These are phyloP conservation scores for Phocoena phocoena DNA, from an alignment of 2,113 vertebrate species.

Conservation along the genomic window DNA sequence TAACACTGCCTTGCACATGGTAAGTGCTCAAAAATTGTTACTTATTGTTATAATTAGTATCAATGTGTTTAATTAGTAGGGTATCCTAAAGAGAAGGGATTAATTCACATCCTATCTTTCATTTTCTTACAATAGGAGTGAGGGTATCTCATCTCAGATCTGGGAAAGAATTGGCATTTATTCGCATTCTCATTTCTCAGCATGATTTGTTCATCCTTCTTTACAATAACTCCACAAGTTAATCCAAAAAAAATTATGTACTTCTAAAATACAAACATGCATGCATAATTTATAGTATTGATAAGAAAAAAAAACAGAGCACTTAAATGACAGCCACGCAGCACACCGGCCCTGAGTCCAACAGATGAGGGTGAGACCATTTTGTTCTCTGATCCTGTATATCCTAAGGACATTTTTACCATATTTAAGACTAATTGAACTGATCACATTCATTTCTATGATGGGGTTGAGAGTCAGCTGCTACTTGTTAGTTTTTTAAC, in stretches of 20 bases:
- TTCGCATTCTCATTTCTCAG: conserved; percentile 29
- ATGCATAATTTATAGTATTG: conserved; percentile 4
- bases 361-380: background rate
- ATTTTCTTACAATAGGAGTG: background rate
- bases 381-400: conserved; percentile 20
- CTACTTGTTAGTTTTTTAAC: background rate
- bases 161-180: conserved; percentile 3
- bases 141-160: background rate
- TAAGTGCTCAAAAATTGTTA: conserved; percentile 21
- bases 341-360: background rate
- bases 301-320: background rate
- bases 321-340: background rate
- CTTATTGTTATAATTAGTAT: background rate
- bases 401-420: background rate
- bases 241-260: conserved; percentile 27
- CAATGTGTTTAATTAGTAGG: background rate
- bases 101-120: background rate
- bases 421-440: conserved; percentile 17
- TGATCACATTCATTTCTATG: conserved; percentile 25
- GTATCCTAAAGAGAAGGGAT: background rate
- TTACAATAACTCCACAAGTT: background rate
- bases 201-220: background rate
- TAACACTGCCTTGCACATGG: background rate
- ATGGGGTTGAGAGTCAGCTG: background rate
- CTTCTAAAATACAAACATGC: conserved; percentile 9